phyloP scores from a whole-genome alignment of 2,888 invertebrate species.

The Cantharis nigra region DNA sequence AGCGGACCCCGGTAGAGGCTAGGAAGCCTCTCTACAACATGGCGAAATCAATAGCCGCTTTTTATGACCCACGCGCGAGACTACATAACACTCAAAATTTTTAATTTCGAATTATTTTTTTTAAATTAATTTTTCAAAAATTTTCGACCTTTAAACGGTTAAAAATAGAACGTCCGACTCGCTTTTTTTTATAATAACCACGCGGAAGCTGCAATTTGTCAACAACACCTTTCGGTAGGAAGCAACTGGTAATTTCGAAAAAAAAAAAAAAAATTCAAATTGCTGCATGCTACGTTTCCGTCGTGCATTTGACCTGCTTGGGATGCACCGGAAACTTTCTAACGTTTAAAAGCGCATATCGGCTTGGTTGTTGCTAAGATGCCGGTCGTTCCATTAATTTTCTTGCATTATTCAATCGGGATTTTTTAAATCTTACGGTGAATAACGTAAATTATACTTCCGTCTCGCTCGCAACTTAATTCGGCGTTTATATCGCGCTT shows the following conservation, averaged over 20 bases:
- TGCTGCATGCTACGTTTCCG: not conserved
- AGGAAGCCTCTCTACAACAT: slow-evolving; percentile 43
- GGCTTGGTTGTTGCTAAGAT: not conserved
- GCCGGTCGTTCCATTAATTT: not conserved
- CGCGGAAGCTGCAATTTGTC: not conserved
- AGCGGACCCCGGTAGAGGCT: slow-evolving; percentile 45
- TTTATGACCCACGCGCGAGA: slow-evolving; percentile 20
- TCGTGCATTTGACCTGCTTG: not conserved
- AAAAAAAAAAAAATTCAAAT: not conserved
- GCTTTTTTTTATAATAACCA: not conserved
- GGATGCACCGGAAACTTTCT: not conserved
- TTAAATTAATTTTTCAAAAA: not conserved
- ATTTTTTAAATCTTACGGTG: not conserved
- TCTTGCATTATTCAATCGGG: not conserved
- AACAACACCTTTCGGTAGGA: not conserved
- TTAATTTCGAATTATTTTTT: not conserved
- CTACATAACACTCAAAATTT: slow-evolving; percentile 3
- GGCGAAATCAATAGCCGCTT: slow-evolving; percentile 44
- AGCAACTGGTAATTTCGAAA: not conserved
- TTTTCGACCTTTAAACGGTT: not conserved
- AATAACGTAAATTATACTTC: not conserved
- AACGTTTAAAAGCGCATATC: not conserved
- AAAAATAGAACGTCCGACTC: not conserved
- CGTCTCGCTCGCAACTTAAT: not conserved
- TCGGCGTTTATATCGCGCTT: not conserved